These are phyloP conservation scores for Luscinia luscinia DNA, from an alignment of 2,797 vertebrate genomes.

Conservation along the genomic window DNA sequence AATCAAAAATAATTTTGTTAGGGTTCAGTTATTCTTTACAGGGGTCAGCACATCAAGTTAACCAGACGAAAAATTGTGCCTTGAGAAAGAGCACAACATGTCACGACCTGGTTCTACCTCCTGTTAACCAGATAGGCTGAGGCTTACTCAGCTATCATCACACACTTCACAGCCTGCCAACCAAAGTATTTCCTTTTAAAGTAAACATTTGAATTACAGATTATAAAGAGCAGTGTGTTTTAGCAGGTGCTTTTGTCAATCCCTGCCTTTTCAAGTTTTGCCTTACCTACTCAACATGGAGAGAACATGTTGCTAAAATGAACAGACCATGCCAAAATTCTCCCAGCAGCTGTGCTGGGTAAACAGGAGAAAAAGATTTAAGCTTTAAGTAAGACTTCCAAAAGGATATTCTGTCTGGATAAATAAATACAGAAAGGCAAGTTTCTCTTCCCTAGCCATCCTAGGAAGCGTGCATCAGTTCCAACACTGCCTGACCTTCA, in stretches of 20 bases:
- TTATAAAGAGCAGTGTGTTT: conserved; percentile 4
- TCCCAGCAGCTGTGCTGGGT: neutral
- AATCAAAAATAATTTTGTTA: conserved; percentile 1
- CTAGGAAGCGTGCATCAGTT: neutral
- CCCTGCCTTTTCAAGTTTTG: neutral
- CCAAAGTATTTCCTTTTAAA: conserved; percentile 32
- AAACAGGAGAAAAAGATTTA: neutral
- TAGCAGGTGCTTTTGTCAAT: conserved; percentile 36
- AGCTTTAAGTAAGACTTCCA: neutral
- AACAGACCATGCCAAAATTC: neutral
- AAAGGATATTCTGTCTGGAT: neutral
- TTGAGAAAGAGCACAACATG: neutral
- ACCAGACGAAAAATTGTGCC: neutral
- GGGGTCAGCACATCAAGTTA: neutral
- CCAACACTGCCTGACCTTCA: neutral
- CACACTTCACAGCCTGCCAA: neutral
- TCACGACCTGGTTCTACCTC: neutral
- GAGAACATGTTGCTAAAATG: neutral
- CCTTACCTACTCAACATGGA: neutral
- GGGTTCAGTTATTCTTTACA: neutral
- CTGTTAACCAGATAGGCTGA: neutral
- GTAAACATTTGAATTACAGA: conserved; percentile 37
- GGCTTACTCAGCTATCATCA: neutral
- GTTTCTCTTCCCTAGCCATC: neutral
- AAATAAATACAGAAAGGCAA: neutral